Base-by-base conservation (phyloP, 1,140 invertebrate genomes). In the Hetaerina americana region DNA sequence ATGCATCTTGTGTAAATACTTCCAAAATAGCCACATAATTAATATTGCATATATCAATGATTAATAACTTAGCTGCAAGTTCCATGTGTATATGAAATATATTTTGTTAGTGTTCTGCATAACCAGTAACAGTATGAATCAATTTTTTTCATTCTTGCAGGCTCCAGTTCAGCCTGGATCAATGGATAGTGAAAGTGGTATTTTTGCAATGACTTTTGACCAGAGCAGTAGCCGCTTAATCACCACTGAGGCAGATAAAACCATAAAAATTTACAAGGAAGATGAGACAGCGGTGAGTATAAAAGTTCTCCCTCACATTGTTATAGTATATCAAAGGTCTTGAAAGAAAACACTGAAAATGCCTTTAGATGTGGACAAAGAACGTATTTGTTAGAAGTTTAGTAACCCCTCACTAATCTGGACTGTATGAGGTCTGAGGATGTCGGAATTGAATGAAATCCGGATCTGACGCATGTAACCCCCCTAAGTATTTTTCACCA, bases 191-290 rank as follows among this genome's bases (percentile, higher is more conserved):
- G 97, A 99, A 84, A 92, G 95, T 28, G 97, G 97, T 68, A 94
- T 99, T 74, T 99, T 98, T 83, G 90, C 95, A 68, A 90, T 97
- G 85, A 90, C 87, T 3, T 99, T 95, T 83, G 97, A 99, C 81
- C 90, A 94, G 72, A 96, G 94, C 72, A 95, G 96, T 49, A 91
- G 90, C 15, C 85, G 98, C 71, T 86, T 99, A 66, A 93, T 99
- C 70, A 98, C 97, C 0, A 93, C 93, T 5, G 98, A 99, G 83
- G 96, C 97, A 5, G 98, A 99, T 81, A 99, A 99, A 84, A 99
- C 96, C 0, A 96, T 99, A 73, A 99, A 99, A 87, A 92, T 99
- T 74, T 99, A 99, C 81, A 97, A 95, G 81, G 96, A 98, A 84
- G 97, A 99, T 83, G 94, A 97, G 26, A 87, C 89, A 69, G 97